Evolutionary conservation across 2,888 invertebrate species (phyloP).

Genomic region (Notodonta ziczac): DNA sequence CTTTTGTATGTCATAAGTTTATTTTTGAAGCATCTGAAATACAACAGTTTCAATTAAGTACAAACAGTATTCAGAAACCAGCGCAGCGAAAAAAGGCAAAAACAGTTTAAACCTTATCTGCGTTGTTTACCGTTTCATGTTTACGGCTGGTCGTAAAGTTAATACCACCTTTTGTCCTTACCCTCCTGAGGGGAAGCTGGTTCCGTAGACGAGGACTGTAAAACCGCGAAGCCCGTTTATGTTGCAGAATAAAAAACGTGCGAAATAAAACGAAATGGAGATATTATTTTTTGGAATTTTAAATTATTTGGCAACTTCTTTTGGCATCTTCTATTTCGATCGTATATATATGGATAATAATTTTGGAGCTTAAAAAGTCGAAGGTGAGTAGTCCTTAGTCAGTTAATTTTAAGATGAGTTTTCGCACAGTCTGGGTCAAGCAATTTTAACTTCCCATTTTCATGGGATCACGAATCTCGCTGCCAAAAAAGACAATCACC

Average conservation of each 20-base stretch:
- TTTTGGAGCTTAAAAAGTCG: too few relatives aligned
- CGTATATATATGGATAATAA: too few relatives aligned
- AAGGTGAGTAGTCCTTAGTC: too few relatives aligned
- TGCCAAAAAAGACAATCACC: constrained; percentile 9
- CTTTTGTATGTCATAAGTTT: too few relatives aligned
- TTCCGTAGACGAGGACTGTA: constrained; percentile 41
- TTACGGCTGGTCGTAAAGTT: constrained; percentile 66
- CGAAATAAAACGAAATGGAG: constrained; percentile 1
- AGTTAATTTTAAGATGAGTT: too few relatives aligned
- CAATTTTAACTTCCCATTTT: too few relatives aligned
- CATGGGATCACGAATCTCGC: background rate
- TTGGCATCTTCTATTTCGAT: too few relatives aligned
- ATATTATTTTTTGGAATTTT: background rate
- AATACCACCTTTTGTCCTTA: constrained; percentile 65
- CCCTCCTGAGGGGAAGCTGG: constrained; percentile 41
- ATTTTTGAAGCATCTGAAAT: background rate
- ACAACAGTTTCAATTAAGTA: constrained; percentile 32
- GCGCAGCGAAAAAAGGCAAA: constrained; percentile 34
- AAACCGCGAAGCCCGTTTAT: constrained; percentile 5
- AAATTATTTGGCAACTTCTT: too few relatives aligned
- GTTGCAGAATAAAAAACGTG: constrained; percentile 1
- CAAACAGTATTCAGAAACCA: constrained; percentile 37
- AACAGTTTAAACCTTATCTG: constrained; percentile 62
- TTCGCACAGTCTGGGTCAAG: too few relatives aligned
- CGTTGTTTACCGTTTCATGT: constrained; percentile 60